Percentiles rank a stretch among this genome's conserved stretches.
phyloP scores from a whole-genome alignment of 2,797 vertebrate genomes.

The Gorsachius magnificus region DNA sequence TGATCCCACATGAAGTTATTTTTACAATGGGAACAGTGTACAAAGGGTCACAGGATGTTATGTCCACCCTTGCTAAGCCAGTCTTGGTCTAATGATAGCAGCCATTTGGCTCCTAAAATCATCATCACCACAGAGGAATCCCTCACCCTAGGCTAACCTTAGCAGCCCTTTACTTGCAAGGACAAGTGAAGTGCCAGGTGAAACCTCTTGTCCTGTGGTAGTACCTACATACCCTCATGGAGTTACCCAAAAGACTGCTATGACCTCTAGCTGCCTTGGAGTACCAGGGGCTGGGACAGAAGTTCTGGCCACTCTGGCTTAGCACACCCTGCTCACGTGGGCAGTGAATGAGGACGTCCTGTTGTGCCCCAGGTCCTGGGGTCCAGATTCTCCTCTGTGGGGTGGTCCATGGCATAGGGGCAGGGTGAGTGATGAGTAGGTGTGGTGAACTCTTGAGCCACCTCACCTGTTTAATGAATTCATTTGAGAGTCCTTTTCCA shows the following conservation, averaged over 20 bases:
- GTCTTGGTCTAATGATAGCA: not conserved
- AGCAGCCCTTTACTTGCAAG: not conserved
- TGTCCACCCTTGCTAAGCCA: not conserved
- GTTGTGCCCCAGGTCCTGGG: not conserved
- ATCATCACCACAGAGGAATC: not conserved
- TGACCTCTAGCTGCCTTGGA: not conserved
- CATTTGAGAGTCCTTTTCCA: not conserved
- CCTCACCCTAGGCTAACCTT: not conserved
- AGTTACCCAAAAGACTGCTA: not conserved
- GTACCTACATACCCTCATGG: not conserved
- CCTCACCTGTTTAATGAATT: not conserved
- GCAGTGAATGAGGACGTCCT: not conserved
- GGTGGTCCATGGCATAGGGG: not conserved
- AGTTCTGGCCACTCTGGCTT: not conserved
- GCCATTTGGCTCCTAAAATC: not conserved
- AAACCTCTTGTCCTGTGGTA: not conserved
- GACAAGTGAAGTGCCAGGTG: not conserved
- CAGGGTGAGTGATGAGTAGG: not conserved
- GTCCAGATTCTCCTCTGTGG: fast-evolving
- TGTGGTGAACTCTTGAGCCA: not conserved
- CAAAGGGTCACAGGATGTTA: not conserved
- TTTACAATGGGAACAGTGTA: conserved; percentile 2
- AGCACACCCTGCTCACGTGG: not conserved
- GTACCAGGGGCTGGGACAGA: not conserved
- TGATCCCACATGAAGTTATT: not conserved